Evolutionary conservation across 1,140 invertebrate species (phyloP).

Genomic region (Paralvinella palmiformis): DNA sequence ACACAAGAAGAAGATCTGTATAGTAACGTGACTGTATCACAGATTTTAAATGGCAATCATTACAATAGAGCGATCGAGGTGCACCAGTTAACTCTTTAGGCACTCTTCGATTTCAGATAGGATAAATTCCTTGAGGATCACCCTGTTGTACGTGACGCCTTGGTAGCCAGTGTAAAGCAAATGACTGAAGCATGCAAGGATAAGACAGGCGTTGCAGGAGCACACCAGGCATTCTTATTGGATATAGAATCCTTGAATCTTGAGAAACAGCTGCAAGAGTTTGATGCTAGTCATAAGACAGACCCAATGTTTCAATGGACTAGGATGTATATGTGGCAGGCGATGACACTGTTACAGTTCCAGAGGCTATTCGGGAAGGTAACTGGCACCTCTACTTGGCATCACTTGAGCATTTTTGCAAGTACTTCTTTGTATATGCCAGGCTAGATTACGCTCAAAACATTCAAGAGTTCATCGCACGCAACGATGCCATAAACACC

Average conservation of each 20-base stretch:
- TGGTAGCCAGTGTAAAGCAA: background rate
- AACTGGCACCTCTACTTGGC: background rate
- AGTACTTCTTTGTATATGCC: background rate
- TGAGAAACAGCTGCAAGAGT: background rate
- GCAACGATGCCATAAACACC: no score
- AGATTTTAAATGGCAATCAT: background rate
- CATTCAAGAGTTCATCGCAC: slow-evolving; percentile 1
- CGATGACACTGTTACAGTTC: slow-evolving; percentile 5
- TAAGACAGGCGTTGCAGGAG: no score
- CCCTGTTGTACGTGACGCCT: background rate
- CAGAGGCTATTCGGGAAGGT: background rate
- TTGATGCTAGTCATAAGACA: background rate
- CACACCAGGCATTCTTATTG: no score
- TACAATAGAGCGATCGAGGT: background rate
- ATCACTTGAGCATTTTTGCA: background rate
- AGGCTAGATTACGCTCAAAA: background rate
- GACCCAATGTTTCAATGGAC: no score
- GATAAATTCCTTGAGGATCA: background rate
- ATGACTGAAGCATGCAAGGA: background rate
- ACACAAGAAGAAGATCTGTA: no score
- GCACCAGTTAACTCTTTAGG: background rate
- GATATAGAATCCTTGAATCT: no score
- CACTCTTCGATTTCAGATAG: background rate
- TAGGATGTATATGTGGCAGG: background rate
- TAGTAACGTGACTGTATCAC: background rate